Percentiles rank a stretch among this genome's conserved stretches.
Evolutionary conservation across 2,113 vertebrate species (phyloP).

Genomic region (Columbina picui): DNA sequence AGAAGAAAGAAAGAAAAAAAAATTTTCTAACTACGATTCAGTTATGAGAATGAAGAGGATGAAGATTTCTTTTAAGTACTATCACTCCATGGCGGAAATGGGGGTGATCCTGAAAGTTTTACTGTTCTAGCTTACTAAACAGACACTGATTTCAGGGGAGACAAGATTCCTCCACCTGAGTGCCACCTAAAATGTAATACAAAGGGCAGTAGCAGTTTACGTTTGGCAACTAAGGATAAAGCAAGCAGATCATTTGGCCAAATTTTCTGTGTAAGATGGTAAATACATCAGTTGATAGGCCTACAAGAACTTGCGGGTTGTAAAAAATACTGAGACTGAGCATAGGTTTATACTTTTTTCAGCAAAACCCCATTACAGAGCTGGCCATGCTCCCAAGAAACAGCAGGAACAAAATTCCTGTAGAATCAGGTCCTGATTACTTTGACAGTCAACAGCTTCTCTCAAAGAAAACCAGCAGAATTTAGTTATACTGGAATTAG

Average conservation of each 20-base stretch:
- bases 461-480: neutral
- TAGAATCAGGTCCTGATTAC: neutral
- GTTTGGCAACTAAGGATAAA: neutral
- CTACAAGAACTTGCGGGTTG: neutral
- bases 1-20: neutral
- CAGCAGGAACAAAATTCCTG: neutral
- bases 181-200: neutral
- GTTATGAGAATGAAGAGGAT: neutral
- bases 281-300: neutral
- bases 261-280: neutral
- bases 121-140: neutral
- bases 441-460: neutral
- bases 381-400: accelerated
- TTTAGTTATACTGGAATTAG: neutral
- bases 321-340: neutral
- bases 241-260: neutral
- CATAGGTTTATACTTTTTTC: neutral
- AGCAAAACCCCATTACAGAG: neutral
- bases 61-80: neutral
- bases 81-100: neutral
- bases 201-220: neutral
- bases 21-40: neutral
- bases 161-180: neutral
- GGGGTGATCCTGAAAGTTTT: neutral
- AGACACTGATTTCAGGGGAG: neutral